Evolutionary conservation across 2,797 vertebrate genomes (phyloP).

Genomic region (Myotis findleyi): DNA sequence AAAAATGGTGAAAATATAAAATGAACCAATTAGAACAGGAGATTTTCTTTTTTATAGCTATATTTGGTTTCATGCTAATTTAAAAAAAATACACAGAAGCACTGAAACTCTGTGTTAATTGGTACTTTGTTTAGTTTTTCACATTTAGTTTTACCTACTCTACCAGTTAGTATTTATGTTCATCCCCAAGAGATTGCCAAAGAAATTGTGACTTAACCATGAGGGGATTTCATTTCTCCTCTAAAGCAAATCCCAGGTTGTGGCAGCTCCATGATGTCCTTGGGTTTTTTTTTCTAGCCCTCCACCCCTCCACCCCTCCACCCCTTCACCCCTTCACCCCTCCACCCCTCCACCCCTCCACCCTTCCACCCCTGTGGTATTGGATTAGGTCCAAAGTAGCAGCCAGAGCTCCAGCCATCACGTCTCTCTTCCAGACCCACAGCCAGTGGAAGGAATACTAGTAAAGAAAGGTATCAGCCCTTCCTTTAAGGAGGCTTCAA

Average conservation of each 20-base stretch:
- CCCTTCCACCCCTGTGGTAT: too few relatives aligned
- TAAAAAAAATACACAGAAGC: background rate
- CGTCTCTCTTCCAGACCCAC: background rate
- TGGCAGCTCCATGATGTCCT: background rate
- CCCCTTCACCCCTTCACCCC: background rate
- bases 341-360: background rate
- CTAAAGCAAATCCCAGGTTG: background rate
- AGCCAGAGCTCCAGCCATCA: background rate
- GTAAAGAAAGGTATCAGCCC: background rate
- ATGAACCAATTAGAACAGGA: background rate
- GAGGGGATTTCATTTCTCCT: background rate
- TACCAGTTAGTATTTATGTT: background rate
- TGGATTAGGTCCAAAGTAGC: background rate
- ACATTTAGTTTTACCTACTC: slow-evolving; percentile 26
- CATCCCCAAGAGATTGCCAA: background rate
- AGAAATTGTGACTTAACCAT: background rate
- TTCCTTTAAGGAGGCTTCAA: background rate
- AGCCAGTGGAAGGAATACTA: background rate
- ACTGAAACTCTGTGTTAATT: slow-evolving; percentile 25
- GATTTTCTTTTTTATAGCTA: slow-evolving; percentile 10
- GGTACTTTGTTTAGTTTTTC: background rate
- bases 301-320: background rate
- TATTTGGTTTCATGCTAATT: slow-evolving; percentile 41
- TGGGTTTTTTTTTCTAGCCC: background rate
- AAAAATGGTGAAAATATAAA: slow-evolving; percentile 34